phyloP scores from a whole-genome alignment of 35 echinoderm and acorn worm genomes.

The Patiria miniata region DNA sequence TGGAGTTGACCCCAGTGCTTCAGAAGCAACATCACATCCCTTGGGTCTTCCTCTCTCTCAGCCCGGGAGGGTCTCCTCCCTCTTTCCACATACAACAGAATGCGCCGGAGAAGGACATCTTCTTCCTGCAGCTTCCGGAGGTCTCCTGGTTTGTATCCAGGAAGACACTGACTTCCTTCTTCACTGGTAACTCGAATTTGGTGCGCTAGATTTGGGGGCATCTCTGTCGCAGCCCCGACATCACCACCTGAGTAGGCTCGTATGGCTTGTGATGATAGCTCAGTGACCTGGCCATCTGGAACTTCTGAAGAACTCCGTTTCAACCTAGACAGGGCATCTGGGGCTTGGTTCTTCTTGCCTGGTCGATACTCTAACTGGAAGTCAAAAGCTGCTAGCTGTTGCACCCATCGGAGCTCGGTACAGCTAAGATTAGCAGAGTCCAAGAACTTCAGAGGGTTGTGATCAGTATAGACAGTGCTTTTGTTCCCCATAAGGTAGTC shows the following conservation, averaged over 20 bases:
- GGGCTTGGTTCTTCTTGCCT: slow-evolving; percentile 46
- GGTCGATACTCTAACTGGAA: slow-evolving; percentile 61
- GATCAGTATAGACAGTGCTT: slow-evolving; percentile 57
- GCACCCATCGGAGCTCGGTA: slow-evolving; percentile 55
- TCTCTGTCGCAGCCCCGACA: background rate
- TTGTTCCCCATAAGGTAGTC: slow-evolving; percentile 48
- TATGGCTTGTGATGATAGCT: background rate
- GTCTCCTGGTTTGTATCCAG: background rate
- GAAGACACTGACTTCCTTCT: background rate
- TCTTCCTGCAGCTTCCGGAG: background rate
- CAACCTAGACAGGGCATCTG: slow-evolving; percentile 43
- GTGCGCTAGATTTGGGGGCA: background rate
- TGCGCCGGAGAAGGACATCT: background rate
- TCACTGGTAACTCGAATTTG: background rate
- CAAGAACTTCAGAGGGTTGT: slow-evolving; percentile 74
- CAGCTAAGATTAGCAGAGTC: slow-evolving; percentile 67
- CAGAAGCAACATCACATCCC: background rate
- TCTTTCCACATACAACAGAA: background rate
- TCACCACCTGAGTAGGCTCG: background rate
- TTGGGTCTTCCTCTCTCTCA: background rate
- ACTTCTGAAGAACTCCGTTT: background rate
- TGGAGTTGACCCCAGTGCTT: background rate
- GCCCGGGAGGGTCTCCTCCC: background rate
- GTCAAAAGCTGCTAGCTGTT: too few relatives aligned
- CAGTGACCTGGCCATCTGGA: background rate